phyloP scores from a whole-genome alignment of 2,113 vertebrate genomes.

The Myodes glareolus region DNA sequence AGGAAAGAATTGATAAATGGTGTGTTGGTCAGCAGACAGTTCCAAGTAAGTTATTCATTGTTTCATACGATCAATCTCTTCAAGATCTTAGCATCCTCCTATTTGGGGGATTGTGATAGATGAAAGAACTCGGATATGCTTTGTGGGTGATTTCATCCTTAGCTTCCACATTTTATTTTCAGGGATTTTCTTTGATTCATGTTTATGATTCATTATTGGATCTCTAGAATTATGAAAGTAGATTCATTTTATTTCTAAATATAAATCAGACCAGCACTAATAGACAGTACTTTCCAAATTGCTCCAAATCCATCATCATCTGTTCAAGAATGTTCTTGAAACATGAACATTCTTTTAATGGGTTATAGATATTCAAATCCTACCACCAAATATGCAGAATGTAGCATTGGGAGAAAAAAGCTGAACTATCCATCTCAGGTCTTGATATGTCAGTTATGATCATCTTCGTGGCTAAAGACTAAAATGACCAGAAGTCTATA shows the following conservation, averaged over 20 bases:
- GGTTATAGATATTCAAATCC: conserved; percentile 55
- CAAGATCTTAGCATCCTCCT: background rate
- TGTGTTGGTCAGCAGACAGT: background rate
- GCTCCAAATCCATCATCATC: conserved; percentile 70
- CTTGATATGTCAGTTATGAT: background rate
- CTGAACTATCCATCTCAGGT: background rate
- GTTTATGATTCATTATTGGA: conserved; percentile 52
- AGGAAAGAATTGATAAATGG: background rate
- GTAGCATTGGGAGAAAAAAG: conserved; percentile 37
- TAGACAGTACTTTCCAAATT: conserved; percentile 80
- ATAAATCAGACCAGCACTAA: conserved; percentile 82
- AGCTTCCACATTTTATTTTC: conserved; percentile 40
- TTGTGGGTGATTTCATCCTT: conserved; percentile 34
- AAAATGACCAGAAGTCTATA: background rate
- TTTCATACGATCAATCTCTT: background rate
- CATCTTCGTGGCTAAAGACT: background rate
- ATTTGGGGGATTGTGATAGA: background rate
- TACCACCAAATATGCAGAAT: conserved; percentile 48
- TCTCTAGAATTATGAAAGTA: conserved; percentile 45
- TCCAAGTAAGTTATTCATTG: conserved; percentile 2
- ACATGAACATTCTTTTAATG: conserved; percentile 70
- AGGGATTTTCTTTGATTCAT: conserved; percentile 40
- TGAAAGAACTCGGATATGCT: conserved; percentile 29
- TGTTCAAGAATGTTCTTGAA: too few species aligned
- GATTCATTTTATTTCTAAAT: conserved; percentile 75